Evolutionary conservation across 2,888 invertebrate genomes (phyloP), one percentile per base, ranked within the genome.

Genomic region (Leptodirus hochenwartii): DNA sequence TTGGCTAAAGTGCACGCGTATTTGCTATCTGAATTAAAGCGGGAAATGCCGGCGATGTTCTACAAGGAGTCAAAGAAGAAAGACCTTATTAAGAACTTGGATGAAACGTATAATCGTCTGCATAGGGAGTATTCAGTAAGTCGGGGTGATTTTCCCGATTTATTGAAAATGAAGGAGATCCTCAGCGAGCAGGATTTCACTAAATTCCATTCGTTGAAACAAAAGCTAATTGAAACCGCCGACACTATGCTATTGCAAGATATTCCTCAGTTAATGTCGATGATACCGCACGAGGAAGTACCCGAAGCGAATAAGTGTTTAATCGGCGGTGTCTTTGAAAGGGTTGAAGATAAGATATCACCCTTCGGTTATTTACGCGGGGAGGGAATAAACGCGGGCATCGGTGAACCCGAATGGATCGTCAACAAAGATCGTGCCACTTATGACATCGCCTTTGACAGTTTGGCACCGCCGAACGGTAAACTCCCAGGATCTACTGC

Each of bases 1-100:
- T 62, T 96, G 12, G 95, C 95, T 24, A 96, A 96, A 64, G 93
- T 96, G 2, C 95, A 98, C 56, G 96, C 98, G 0, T 93, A 88
- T 50, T 91, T 98, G 42, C 91, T 98, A 35, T 75, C 88, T 38
- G 82, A 90, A 43, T 61, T 98, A 40, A 70, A 77, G 45, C 88
- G 87, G 59, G 88, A 93, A 47, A 95, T 96, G 91, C 95, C 96
- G 0, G 74, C 82, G 4, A 63, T 96, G 60, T 95, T 96, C 53
- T 91, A 93, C 17, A 96, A 95, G 54, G 93, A 93, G 33, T 69
- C 72, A 35, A 95, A 91, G 57, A 96, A 98, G 62, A 91, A 90
- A 51, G 93, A 96, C 10, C 61, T 96, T 31, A 95, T 98, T 33
- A 85, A 84, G 54, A 85, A 87, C 51, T 62, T 98, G 35, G 79